These are phyloP conservation scores for Channa maculata DNA, from an alignment of 2,113 vertebrate species.

Conservation along the genomic window DNA sequence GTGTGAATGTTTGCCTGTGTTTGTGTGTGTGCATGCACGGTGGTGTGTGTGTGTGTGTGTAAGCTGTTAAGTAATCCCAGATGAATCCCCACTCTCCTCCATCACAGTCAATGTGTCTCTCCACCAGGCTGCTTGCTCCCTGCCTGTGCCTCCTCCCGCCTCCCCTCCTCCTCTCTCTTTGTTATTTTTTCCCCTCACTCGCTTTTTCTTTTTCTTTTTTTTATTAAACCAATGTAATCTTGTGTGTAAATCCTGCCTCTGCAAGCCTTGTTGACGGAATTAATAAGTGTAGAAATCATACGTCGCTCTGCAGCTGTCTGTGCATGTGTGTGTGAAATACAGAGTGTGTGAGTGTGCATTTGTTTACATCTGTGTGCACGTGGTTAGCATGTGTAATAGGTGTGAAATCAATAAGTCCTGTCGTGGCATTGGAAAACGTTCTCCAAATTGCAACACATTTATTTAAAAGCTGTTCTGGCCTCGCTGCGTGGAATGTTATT, in stretches of 20 bases:
- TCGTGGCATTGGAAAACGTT: conserved; percentile 58
- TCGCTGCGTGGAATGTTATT: conserved; percentile 64
- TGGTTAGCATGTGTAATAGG: conserved; percentile 75
- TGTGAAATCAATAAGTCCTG: conserved; percentile 80
- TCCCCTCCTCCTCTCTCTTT: conserved; percentile 55
- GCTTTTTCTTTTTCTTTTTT: conserved; percentile 46
- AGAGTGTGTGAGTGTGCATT: conserved; percentile 50
- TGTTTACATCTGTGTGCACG: conserved; percentile 70
- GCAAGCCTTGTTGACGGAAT: conserved; percentile 78
- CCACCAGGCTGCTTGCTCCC: conserved; percentile 67
- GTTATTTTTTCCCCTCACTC: conserved; percentile 49
- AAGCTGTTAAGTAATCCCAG: conserved; percentile 82
- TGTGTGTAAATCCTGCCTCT: conserved; percentile 79
- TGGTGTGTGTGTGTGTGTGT: conserved; percentile 61
- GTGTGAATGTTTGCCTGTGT: conserved; percentile 40
- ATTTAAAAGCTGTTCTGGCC: conserved; percentile 65
- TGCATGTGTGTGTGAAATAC: conserved; percentile 39
- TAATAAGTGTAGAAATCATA: conserved; percentile 81
- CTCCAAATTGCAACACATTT: conserved; percentile 73
- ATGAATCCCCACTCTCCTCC: conserved; percentile 77
- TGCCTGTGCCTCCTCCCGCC: conserved; percentile 46
- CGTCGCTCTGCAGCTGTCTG: conserved; percentile 69
- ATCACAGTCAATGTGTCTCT: conserved; percentile 74
- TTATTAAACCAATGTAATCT: conserved; percentile 79
- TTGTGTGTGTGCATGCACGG: conserved; percentile 36